These are phyloP conservation scores for Athrips mouffetella DNA, from an alignment of 2,888 invertebrate species.

Conservation along the genomic window DNA sequence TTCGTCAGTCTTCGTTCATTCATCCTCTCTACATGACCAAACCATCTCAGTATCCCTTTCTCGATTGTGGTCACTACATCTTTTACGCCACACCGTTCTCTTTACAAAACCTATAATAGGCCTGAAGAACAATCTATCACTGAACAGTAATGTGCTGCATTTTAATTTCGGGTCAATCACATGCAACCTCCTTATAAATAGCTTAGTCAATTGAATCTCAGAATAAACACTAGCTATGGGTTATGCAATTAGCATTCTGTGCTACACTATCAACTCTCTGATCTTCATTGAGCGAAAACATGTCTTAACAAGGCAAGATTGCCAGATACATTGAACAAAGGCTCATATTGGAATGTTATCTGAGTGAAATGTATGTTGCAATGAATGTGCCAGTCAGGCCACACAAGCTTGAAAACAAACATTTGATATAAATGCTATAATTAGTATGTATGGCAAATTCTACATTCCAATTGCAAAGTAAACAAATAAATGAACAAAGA, in stretches of 20 bases:
- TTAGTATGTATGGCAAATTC: background rate
- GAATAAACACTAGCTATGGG: background rate
- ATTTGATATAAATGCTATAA: background rate
- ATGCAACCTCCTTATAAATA: background rate
- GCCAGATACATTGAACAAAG: background rate
- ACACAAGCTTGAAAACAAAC: conserved; percentile 4
- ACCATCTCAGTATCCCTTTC: too few species aligned
- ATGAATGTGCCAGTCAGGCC: conserved; percentile 1
- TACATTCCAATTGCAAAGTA: background rate
- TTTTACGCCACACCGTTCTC: too few species aligned
- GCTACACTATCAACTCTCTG: background rate
- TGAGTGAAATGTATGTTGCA: background rate
- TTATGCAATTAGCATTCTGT: background rate
- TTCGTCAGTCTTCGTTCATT: too few species aligned
- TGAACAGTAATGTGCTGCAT: background rate
- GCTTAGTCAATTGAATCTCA: conserved; percentile 1
- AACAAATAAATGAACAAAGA: background rate
- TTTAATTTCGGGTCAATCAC: conserved; percentile 5
- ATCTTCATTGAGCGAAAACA: background rate
- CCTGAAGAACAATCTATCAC: too few species aligned
- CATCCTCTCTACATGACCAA: too few species aligned
- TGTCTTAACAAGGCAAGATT: background rate
- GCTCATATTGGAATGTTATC: background rate
- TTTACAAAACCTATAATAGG: too few species aligned
- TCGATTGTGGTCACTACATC: too few species aligned